A percentile compares a stretch with the other conserved stretches of the same genome.
Evolutionary conservation across 2,113 vertebrate species (phyloP).

Genomic region (Madoqua kirkii): DNA sequence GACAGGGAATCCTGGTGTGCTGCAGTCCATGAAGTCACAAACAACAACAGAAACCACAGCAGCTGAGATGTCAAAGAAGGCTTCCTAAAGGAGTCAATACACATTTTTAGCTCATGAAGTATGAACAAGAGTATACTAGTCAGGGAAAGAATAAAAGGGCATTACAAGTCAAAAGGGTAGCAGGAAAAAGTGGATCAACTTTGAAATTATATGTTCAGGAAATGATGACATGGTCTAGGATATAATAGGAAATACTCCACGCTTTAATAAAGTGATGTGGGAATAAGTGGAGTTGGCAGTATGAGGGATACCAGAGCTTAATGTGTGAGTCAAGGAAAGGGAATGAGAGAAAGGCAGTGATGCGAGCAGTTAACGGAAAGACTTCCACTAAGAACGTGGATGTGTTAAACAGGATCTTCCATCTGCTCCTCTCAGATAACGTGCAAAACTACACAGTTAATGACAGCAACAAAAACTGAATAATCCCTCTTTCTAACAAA

Average conservation of each 20-base stretch:
- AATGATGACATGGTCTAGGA: not conserved
- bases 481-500: not conserved
- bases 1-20: not conserved
- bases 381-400: rapidly evolving
- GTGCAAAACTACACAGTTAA: not conserved
- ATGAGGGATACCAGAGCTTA: not conserved
- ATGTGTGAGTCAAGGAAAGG: not conserved
- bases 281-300: not conserved
- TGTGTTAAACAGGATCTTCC: not conserved
- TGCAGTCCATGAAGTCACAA: not conserved
- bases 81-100: not conserved
- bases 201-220: not conserved
- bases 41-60: not conserved
- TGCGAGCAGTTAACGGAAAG: not conserved
- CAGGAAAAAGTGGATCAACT: not conserved
- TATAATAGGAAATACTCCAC: not conserved
- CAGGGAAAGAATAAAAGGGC: not conserved
- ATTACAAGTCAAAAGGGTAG: not conserved
- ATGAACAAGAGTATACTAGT: not conserved
- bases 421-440: not conserved
- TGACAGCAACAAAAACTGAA: not conserved
- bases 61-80: not conserved
- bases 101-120: not conserved
- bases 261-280: not conserved
- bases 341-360: not conserved